phyloP scores from a whole-genome alignment of 1,140 invertebrate species.

The Heliconius hermathena region DNA sequence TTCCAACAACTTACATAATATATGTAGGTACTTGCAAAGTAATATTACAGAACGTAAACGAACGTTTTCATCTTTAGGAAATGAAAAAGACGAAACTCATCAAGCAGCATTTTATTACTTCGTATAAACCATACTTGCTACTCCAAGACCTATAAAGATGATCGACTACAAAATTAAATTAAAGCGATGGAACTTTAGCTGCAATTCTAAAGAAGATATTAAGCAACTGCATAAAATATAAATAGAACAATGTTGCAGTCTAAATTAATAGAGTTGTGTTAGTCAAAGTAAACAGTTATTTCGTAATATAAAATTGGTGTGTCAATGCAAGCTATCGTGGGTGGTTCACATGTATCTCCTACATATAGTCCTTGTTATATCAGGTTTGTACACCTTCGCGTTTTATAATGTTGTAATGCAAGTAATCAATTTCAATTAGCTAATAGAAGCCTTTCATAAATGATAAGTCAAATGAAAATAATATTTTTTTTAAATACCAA shows the following conservation, averaged over 20 bases:
- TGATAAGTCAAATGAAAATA: neutral
- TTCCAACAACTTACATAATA: neutral
- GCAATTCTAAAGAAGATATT: neutral
- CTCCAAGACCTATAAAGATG: slow-evolving; percentile 5
- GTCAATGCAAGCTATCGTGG: slow-evolving; percentile 12
- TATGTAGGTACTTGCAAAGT: neutral
- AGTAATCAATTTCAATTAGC: neutral
- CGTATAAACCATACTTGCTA: neutral
- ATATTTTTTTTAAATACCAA: neutral
- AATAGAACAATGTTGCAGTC: neutral
- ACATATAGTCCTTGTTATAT: slow-evolving; percentile 23
- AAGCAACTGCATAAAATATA: neutral
- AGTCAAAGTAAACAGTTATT: slow-evolving; percentile 2
- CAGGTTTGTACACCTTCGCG: slow-evolving; percentile 22
- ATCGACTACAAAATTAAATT: slow-evolving; percentile 13
- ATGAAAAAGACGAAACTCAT: slow-evolving; percentile 9
- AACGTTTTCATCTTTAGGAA: neutral
- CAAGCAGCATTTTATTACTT: neutral
- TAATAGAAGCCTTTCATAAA: neutral
- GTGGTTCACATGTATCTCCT: slow-evolving; percentile 18
- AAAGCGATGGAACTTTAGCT: neutral
- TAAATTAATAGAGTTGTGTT: neutral
- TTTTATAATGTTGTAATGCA: neutral
- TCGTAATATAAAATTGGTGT: neutral
- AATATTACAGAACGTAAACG: neutral